Conservation (phyloP, 2,888 invertebrate species). For the Antheraea assamensis region DNA sequence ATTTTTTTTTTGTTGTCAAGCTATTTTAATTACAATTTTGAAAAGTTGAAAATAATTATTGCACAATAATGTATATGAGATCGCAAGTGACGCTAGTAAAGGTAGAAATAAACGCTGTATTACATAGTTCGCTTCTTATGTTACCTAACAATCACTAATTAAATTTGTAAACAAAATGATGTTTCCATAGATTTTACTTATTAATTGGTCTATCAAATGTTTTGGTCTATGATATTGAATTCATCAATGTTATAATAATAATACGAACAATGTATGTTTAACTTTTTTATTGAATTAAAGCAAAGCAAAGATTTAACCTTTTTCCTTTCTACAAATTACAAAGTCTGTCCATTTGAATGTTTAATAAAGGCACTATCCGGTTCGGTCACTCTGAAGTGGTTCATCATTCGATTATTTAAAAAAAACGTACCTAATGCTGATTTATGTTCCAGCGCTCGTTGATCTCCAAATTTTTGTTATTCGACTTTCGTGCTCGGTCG, state of each 20-base stretch:
- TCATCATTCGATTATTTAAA: slow-evolving; percentile 61
- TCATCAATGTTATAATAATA: background rate
- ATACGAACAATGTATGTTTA: too few relatives aligned
- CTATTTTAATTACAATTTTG: too few relatives aligned
- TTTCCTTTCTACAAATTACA: background rate
- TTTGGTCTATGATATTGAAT: background rate
- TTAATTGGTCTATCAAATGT: background rate
- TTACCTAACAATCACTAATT: background rate
- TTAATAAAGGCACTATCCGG: slow-evolving; percentile 1
- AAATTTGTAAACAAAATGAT: background rate
- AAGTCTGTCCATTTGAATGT: background rate
- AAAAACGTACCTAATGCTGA: slow-evolving; percentile 45
- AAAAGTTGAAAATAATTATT: too few relatives aligned
- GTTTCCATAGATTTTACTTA: background rate
- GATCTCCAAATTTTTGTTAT: slow-evolving; percentile 41
- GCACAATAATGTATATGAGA: too few relatives aligned
- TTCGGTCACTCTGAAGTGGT: slow-evolving; percentile 39
- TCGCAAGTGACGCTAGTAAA: too few relatives aligned
- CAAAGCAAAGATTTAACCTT: background rate
- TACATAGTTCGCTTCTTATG: too few relatives aligned
- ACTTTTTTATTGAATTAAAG: background rate
- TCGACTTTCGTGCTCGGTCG: slow-evolving; percentile 41
- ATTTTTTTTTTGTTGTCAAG: too few relatives aligned
- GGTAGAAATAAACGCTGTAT: too few relatives aligned
- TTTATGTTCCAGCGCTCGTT: slow-evolving; percentile 45